A percentile compares a stretch with the other conserved stretches of the same genome.
phyloP scores from a whole-genome alignment of 2,888 invertebrate genomes.

The Hirtodrosophila alboralis region DNA sequence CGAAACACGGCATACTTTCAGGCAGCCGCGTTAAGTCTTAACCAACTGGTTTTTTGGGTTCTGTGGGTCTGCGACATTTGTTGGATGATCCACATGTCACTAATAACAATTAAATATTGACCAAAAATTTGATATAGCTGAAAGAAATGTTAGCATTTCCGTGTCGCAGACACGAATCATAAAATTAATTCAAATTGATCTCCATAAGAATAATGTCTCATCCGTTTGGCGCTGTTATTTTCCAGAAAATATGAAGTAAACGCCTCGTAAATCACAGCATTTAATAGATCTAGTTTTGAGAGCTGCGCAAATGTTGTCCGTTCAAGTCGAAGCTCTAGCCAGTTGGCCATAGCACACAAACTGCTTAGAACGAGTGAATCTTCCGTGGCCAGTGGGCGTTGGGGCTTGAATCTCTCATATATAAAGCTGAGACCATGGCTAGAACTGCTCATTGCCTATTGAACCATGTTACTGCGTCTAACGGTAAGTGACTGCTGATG shows the following conservation, averaged over 20 bases:
- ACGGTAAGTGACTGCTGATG: too few species aligned
- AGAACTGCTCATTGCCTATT: slow-evolving; percentile 53
- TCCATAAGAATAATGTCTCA: slow-evolving; percentile 35
- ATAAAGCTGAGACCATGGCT: slow-evolving; percentile 54
- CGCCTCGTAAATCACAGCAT: slow-evolving; percentile 53
- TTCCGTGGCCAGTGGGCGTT: slow-evolving; percentile 52
- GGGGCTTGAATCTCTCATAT: slow-evolving; percentile 47
- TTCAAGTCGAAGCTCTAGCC: slow-evolving; percentile 12
- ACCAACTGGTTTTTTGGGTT: slow-evolving; percentile 14
- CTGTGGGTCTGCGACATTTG: slow-evolving; percentile 3
- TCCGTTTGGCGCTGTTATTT: slow-evolving; percentile 16
- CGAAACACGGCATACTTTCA: slow-evolving; percentile 40
- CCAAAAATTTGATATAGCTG: slow-evolving; percentile 17
- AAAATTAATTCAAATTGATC: slow-evolving; percentile 38
- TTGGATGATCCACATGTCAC: slow-evolving; percentile 1
- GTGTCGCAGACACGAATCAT: slow-evolving; percentile 19
- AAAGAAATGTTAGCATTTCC: slow-evolving; percentile 37
- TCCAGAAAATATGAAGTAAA: slow-evolving; percentile 62
- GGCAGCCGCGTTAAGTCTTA: slow-evolving; percentile 10
- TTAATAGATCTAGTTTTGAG: slow-evolving; percentile 73
- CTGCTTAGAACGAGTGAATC: slow-evolving; percentile 31
- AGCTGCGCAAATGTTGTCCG: slow-evolving; percentile 34
- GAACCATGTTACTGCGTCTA: slow-evolving; percentile 61
- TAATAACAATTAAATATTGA: slow-evolving; percentile 1
- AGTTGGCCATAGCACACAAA: slow-evolving; percentile 56